These are phyloP conservation scores for Schizothorax lantsangensis DNA, from an alignment of 2,797 vertebrate species.

Conservation along the genomic window DNA sequence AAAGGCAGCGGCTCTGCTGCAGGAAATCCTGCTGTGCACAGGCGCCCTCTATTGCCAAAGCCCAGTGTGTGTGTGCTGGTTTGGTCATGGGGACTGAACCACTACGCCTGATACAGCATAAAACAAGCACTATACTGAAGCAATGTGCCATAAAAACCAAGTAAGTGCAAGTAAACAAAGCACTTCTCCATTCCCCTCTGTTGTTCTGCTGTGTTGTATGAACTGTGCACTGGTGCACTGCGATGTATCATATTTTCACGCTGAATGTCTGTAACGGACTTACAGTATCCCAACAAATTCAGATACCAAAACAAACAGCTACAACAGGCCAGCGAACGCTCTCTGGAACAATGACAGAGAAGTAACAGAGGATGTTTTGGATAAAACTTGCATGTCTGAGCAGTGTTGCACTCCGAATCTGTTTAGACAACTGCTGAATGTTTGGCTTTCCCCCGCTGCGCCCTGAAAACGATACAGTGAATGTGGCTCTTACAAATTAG, in stretches of 20 bases:
- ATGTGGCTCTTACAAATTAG: constrained; percentile 84
- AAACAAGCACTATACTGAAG: constrained; percentile 51
- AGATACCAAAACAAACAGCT: neutral
- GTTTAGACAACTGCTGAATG: constrained; percentile 85
- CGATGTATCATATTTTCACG: neutral
- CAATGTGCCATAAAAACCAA: constrained; percentile 55
- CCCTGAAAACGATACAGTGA: constrained; percentile 75
- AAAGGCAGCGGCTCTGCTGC: constrained; percentile 46
- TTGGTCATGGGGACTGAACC: constrained; percentile 27
- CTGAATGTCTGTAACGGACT: neutral
- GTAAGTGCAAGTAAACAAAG: constrained; percentile 53
- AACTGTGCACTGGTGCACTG: neutral
- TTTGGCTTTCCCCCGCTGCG: constrained; percentile 77
- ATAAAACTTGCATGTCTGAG: constrained; percentile 42
- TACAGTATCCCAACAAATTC: neutral
- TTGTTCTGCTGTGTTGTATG: constrained; percentile 20
- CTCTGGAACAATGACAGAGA: neutral
- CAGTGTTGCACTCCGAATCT: constrained; percentile 69
- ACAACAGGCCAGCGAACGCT: neutral
- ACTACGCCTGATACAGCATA: constrained; percentile 24
- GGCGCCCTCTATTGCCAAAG: constrained; percentile 84
- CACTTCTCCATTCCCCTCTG: constrained; percentile 12
- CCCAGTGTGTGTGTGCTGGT: constrained; percentile 44
- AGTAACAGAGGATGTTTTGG: constrained; percentile 1
- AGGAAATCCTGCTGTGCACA: constrained; percentile 73